Percentiles rank a stretch among this genome's conserved stretches.
phyloP scores from a whole-genome alignment of 2,888 invertebrate genomes.

The Ornithoptera alexandrae region DNA sequence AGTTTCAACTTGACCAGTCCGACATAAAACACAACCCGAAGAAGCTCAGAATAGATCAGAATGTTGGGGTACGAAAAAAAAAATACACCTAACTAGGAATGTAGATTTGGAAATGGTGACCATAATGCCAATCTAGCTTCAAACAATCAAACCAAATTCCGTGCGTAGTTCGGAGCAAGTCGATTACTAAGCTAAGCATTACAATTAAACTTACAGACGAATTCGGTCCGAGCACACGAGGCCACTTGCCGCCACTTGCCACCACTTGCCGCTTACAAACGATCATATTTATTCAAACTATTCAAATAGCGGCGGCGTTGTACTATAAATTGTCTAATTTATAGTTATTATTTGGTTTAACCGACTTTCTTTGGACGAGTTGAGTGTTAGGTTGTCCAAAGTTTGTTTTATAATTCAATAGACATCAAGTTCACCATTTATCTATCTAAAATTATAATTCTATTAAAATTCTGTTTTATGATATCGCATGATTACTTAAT shows the following conservation, averaged over 20 bases:
- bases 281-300: constrained; percentile 3
- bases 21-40: too few species aligned
- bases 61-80: too few species aligned
- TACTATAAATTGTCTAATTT: constrained; percentile 14
- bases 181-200: constrained; percentile 54
- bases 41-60: too few species aligned
- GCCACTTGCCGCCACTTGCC: constrained; percentile 12
- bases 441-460: not conserved
- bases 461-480: not conserved
- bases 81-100: constrained; percentile 28
- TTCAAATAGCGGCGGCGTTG: not conserved
- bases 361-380: constrained; percentile 10
- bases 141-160: constrained; percentile 60
- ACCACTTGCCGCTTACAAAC: constrained; percentile 2
- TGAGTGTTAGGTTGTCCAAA: not conserved
- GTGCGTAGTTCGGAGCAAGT: constrained; percentile 44
- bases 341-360: not conserved
- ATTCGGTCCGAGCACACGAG: constrained; percentile 37
- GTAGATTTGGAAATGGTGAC: constrained; percentile 41
- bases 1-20: too few species aligned
- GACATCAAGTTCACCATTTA: not conserved
- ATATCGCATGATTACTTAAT: not conserved
- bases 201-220: constrained; percentile 52
- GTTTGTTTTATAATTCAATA: not conserved
- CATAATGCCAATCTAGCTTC: constrained; percentile 60